Evolutionary conservation across 2,113 vertebrate genomes (phyloP), one percentile per base, ranked within the genome.

Genomic region (Leptobrachium leishanense): DNA sequence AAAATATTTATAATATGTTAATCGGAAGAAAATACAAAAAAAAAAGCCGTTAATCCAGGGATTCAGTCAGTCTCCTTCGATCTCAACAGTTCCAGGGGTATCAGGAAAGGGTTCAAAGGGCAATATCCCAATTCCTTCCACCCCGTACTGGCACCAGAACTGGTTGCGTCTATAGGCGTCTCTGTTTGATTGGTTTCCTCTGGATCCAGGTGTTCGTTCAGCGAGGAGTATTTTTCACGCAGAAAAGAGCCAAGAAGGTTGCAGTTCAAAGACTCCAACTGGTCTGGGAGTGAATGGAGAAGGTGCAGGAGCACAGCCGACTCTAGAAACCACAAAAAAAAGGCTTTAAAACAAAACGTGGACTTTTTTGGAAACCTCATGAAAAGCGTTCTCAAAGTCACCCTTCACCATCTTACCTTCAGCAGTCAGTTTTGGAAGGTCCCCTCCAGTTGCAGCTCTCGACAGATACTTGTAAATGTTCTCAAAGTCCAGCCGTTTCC

Each of bases 391-490:
- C 46, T 50, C 46, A 50, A 50, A 50, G 46, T 8, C 8, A 50
- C 46, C 46, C 8, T 8, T 50, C 46, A 5, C 20, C 8, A 50
- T 46, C 86, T 86, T 75, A 88, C 88, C 88, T 41, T 74, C 83
- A 7, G 85, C 76, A 0, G 88, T 86, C 59, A 89, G 86, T 68
- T 86, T 86, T 0, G 83, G 88, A 2, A 77, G 74, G 1, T 10
- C 68, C 59, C 64, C 64, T 6, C 83, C 75, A 7, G 72, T 81
- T 46, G 75, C 82, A 20, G 75, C 2, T 9, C 74, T 82, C 0
- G 86, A 86, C 7, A 89, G 75, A 46, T 87, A 88, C 55, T 82
- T 88, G 72, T 89, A 89, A 65, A 89, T 85, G 54, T 88, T 89
- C 71, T 88, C 87, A 6, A 89, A 89, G 73, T 89, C 87, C 65